phyloP scores from a whole-genome alignment of 1,140 invertebrate genomes.

The Ceratosolen solmsi region DNA sequence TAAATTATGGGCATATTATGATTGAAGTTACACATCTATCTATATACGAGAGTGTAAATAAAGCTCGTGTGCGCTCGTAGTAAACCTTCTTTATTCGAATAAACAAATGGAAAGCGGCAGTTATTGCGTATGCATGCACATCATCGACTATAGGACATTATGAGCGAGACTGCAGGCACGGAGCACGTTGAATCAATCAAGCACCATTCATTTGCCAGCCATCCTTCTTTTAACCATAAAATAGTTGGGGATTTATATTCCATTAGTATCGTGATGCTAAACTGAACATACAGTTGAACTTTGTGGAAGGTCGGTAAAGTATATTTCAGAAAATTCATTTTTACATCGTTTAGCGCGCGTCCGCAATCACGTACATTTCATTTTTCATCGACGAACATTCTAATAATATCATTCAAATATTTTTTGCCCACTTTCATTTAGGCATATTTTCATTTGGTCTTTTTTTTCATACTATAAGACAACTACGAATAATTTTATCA shows the following conservation, averaged over 20 bases:
- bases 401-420: no score
- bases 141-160: not conserved
- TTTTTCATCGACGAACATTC: no score
- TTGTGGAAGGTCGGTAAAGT: not conserved
- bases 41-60: not conserved
- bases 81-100: slow-evolving; percentile 30
- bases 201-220: slow-evolving; percentile 32
- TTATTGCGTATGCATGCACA: not conserved
- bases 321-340: not conserved
- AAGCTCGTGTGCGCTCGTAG: not conserved
- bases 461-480: no score
- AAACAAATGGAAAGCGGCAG: not conserved
- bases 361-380: no score
- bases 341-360: not conserved
- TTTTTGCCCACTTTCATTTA: no score
- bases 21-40: not conserved
- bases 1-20: not conserved
- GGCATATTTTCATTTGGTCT: no score
- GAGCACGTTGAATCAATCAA: slow-evolving; percentile 33
- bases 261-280: not conserved
- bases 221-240: slow-evolving; percentile 37
- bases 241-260: slow-evolving; percentile 17
- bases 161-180: slow-evolving; percentile 21
- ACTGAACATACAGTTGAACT: not conserved
- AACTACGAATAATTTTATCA: no score